These are phyloP conservation scores for Zaprionus taronus DNA, from an alignment of 1,140 invertebrate genomes.

Conservation along the genomic window DNA sequence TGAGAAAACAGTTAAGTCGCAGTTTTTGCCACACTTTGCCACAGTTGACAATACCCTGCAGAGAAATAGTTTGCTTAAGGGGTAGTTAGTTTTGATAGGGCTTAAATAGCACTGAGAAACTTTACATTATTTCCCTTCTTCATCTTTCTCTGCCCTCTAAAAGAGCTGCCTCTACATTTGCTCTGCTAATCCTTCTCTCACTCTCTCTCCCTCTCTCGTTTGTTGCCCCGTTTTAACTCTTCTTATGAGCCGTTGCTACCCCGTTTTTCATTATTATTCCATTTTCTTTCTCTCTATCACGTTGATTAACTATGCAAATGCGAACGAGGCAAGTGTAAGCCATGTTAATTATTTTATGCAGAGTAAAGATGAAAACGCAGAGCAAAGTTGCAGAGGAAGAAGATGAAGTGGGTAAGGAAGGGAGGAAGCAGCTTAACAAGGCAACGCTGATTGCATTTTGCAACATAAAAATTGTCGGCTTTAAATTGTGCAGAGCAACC, in stretches of 20 bases:
- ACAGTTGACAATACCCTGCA: not conserved
- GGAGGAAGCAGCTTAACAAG: slow-evolving; percentile 57
- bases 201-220: too few species aligned
- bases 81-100: not conserved
- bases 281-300: slow-evolving; percentile 10
- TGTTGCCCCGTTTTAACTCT: not conserved
- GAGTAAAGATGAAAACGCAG: slow-evolving; percentile 30
- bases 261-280: slow-evolving; percentile 30
- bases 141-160: too few species aligned
- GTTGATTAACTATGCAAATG: slow-evolving; percentile 75
- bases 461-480: slow-evolving; percentile 32
- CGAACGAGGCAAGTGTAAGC: slow-evolving; percentile 57
- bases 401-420: not conserved
- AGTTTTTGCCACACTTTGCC: slow-evolving; percentile 2
- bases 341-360: slow-evolving; percentile 75
- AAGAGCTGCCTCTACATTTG: not conserved
- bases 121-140: too few species aligned
- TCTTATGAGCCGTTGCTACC: not conserved
- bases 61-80: not conserved
- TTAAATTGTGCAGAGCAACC: slow-evolving; percentile 16
- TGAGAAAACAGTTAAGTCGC: slow-evolving; percentile 4
- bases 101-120: not conserved
- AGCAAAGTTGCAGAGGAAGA: not conserved
- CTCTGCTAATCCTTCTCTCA: not conserved
- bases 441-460: slow-evolving; percentile 70